Base-by-base conservation (phyloP, 2,797 vertebrate species). In the Ispidina picta region DNA sequence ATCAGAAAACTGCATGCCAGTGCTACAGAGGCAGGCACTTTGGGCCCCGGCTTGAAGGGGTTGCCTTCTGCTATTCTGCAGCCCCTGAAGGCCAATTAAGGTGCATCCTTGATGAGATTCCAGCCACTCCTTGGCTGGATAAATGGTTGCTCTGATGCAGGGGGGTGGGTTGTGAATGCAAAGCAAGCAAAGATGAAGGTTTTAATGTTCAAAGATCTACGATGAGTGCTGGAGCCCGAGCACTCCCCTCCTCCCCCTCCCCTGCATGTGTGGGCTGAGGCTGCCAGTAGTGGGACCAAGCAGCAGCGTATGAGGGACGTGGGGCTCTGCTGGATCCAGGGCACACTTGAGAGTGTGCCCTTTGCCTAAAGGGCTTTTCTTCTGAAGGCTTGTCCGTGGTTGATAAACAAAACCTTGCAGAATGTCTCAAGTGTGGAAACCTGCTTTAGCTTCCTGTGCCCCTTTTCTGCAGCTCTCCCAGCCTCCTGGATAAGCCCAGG, bases 41-140 rank as follows among this genome's bases (percentile, higher is more conserved):
- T 31, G 0, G 1, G 55, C 73, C 78, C 43, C 0, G 3, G 37
- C 0, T 0, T 73, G 60, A 41, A 78, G 71, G 68, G 44, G 52
- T 83, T 46, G 31, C 93, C 76, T 88, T 77, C 88, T 91, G 70
- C 88, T 88, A 73, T 64, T 89, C 59, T 37, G 22, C 59, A 78
- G 88, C 73, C 83, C 60, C 86, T 26, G 19, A 90, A 93, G 91
- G 71, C 88, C 66, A 89, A 85, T 95, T 88, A 94, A 85, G 66
- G 92, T 85, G 86, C 82, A 91, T 91, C 88, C 48, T 77, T 90
- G 81, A 90, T 92, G 89, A 90, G 92, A 70, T 79, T 90, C 88
- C 83, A 73, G 55, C 66, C 3, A 2, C 44, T 91, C 55, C 51
- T 79, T 86, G 71, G 44, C 85, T 75, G 81, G 59, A 79, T 89